A percentile compares a stretch with the other conserved stretches of the same genome.
Evolutionary conservation across 2,888 invertebrate species (phyloP).

Genomic region (Cephus spinipes): DNA sequence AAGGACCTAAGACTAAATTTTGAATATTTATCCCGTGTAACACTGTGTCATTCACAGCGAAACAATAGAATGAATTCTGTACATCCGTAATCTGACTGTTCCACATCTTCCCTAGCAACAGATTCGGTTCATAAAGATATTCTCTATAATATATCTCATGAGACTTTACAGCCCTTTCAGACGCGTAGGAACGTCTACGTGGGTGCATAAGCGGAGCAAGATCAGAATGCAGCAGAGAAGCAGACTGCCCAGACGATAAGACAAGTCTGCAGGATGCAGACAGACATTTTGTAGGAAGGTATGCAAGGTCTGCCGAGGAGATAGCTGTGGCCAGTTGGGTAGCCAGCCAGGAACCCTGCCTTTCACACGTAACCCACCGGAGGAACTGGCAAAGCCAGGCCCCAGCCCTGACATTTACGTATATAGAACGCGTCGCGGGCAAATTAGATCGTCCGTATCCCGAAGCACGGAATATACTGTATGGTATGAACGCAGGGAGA

Average conservation of each 20-base stretch:
- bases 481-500: conserved; percentile 16
- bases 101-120: not conserved
- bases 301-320: conserved; percentile 39
- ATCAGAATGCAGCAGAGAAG: not conserved
- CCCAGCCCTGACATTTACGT: conserved; percentile 42
- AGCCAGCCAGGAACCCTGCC: conserved; percentile 26
- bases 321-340: not conserved
- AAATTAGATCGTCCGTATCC: conserved; percentile 19
- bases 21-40: not conserved
- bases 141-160: not conserved
- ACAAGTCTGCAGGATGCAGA: conserved; percentile 3
- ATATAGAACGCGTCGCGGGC: conserved; percentile 29
- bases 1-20: not conserved
- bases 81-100: not conserved
- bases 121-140: not conserved
- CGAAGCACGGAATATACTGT: not conserved
- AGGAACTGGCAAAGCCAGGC: conserved; percentile 26
- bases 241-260: not conserved
- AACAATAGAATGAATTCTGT: not conserved
- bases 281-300: conserved; percentile 24
- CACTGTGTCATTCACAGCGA: not conserved
- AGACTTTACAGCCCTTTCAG: not conserved
- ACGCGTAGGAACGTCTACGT: not conserved
- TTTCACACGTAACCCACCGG: conserved; percentile 42
- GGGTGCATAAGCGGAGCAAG: not conserved